Evolutionary conservation across 2,113 vertebrate genomes (phyloP), one percentile per base, ranked within the genome.

Genomic region (Charina bottae): DNA sequence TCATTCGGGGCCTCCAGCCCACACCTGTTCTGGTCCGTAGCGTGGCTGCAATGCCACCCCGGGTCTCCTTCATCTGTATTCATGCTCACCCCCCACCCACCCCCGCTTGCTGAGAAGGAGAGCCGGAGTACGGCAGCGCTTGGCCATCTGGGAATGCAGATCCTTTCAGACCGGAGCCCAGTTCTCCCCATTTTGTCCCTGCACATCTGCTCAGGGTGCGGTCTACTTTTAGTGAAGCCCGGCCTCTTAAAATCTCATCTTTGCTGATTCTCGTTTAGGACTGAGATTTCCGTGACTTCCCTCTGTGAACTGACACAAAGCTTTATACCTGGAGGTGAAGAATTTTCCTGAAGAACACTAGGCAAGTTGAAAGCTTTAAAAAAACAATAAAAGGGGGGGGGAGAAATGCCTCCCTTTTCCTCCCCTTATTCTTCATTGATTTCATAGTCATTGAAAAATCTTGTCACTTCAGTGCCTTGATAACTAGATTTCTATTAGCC

Each of bases 341-440:
- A 60, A 88, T 88, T 92, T 53, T 23, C 87, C 88, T 90, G 89
- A 94, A 17, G 0, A 95, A 95, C 93, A 93, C 94, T 89, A 59
- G 28, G 60, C 78, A 1, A 90, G 91, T 92, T 94, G 92, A 94
- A 90, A 92, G 93, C 49, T 90, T 88, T 23, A 42, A 60, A 88
- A 68, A 88, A 59, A 42, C 3, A 42, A 42, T 42, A 42, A 42
- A 2, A 3, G 42, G 42, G 42, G 42, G 42, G 42, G 42, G 42
- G 42, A 91, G 92, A 28, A 92, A 93, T 89, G 88, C 62, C 94
- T 56, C 64, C 91, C 1, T 46, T 88, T 91, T 90, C 85, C 90
- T 90, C 42, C 90, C 93, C 95, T 96, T 90, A 96, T 93, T 72
- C 89, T 78, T 94, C 93, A 95, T 83, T 97, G 97, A 95, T 95